These are phyloP conservation scores for Drosophila pandora DNA, from an alignment of 1,140 invertebrate species.

Conservation along the genomic window DNA sequence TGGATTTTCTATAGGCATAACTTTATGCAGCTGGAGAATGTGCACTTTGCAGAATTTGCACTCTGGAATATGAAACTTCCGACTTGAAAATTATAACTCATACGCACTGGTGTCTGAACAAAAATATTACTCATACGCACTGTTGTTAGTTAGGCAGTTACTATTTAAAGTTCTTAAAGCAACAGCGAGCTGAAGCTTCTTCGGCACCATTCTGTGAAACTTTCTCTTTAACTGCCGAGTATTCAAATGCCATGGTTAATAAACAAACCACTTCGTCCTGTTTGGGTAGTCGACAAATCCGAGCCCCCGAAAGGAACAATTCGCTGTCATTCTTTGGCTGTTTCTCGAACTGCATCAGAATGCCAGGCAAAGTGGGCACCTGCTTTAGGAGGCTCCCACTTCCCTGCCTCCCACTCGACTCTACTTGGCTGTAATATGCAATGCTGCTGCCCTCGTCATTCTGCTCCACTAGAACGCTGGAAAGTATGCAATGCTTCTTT, in stretches of 20 bases:
- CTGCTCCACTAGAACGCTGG: slow-evolving; percentile 19
- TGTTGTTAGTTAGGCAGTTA: too few species aligned
- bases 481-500: slow-evolving; percentile 47
- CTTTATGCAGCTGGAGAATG: background rate
- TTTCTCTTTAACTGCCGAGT: slow-evolving; percentile 23
- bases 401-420: background rate
- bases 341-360: slow-evolving; percentile 26
- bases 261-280: slow-evolving; percentile 22
- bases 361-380: slow-evolving; percentile 5
- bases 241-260: slow-evolving; percentile 28
- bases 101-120: background rate
- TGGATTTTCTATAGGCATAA: slow-evolving; percentile 23
- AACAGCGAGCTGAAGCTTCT: too few species aligned
- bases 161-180: too few species aligned
- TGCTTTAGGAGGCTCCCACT: background rate
- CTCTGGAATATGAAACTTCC: too few species aligned
- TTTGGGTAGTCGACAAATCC: slow-evolving; percentile 18
- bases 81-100: background rate
- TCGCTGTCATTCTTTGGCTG: slow-evolving; percentile 30
- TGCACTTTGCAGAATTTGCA: too few species aligned
- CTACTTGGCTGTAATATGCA: slow-evolving; percentile 30
- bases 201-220: background rate
- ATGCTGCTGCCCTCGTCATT: slow-evolving; percentile 3
- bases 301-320: slow-evolving; percentile 13
- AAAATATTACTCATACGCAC: too few species aligned